Percentiles rank a stretch among this genome's conserved stretches.
These are phyloP conservation scores for Muschampia plurimacula DNA, from an alignment of 2,888 invertebrate species.

Conservation along the genomic window DNA sequence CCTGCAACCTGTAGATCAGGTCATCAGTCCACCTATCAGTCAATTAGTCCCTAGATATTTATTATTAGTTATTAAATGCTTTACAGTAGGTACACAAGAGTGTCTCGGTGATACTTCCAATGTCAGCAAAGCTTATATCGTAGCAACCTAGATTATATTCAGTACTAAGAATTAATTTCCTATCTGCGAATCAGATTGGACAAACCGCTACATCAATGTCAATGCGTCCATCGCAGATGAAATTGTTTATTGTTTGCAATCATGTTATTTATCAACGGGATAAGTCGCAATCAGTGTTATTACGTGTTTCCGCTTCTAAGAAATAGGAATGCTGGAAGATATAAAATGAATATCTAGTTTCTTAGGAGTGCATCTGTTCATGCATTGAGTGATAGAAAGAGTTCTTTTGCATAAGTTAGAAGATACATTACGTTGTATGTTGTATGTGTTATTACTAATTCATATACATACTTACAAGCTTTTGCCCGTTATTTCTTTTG, in stretches of 20 bases:
- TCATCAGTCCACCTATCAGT: too few species aligned
- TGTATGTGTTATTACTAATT: too few species aligned
- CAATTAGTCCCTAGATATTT: too few species aligned
- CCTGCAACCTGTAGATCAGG: too few species aligned
- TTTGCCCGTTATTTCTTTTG: too few species aligned
- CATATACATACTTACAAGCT: too few species aligned
- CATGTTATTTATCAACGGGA: constrained; percentile 47
- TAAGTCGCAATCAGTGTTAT: constrained; percentile 50
- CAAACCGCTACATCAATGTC: constrained; percentile 38
- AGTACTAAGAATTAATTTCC: neutral
- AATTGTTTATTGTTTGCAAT: constrained; percentile 52
- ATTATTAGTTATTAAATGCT: too few species aligned
- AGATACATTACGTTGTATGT: too few species aligned
- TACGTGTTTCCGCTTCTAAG: constrained; percentile 51
- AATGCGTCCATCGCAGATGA: constrained; percentile 46
- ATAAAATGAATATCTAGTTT: constrained; percentile 7
- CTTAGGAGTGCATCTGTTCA: neutral
- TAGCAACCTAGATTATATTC: neutral
- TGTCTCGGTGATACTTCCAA: too few species aligned
- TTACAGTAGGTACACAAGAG: too few species aligned
- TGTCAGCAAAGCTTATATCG: neutral
- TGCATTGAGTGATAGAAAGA: too few species aligned
- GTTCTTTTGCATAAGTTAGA: too few species aligned
- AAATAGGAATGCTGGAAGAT: constrained; percentile 34
- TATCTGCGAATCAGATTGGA: constrained; percentile 8